A percentile compares a stretch with the other conserved stretches of the same genome.
Conservation (phyloP, 1,140 invertebrate genomes). For the Charaxes varanes region DNA sequence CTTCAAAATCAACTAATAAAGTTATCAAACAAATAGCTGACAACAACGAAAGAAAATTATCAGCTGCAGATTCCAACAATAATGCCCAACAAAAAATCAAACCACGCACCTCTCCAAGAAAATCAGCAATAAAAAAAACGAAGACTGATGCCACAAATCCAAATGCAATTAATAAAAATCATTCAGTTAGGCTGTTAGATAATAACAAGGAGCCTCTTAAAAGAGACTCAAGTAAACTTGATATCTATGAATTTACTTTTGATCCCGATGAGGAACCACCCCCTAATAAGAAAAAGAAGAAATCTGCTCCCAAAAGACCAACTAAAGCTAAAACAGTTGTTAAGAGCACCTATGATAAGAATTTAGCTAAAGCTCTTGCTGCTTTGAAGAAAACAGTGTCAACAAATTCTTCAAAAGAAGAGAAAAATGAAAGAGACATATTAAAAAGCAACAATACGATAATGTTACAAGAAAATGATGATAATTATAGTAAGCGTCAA, state of each 20-base stretch:
- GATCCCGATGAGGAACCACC: slow-evolving; percentile 59
- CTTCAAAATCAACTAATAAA: slow-evolving; percentile 11
- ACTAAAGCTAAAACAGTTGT: slow-evolving; percentile 36
- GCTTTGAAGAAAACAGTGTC: slow-evolving; percentile 41
- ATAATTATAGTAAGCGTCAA: neutral
- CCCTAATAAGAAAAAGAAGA: slow-evolving; percentile 55
- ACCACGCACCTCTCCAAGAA: slow-evolving; percentile 5
- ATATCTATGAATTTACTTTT: slow-evolving; percentile 64
- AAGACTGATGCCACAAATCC: neutral
- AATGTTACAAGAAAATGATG: slow-evolving; percentile 4
- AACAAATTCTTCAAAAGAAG: slow-evolving; percentile 6
- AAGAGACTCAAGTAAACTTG: slow-evolving; percentile 37
- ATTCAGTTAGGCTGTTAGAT: slow-evolving; percentile 40
- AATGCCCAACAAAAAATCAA: slow-evolving; percentile 30
- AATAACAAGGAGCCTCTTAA: slow-evolving; percentile 32
- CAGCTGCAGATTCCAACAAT: slow-evolving; percentile 36
- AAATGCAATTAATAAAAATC: slow-evolving; percentile 24
- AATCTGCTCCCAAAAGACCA: slow-evolving; percentile 30
- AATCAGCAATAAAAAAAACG: slow-evolving; percentile 6
- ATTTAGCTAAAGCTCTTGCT: slow-evolving; percentile 46
- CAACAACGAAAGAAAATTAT: slow-evolving; percentile 6
- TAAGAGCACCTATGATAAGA: slow-evolving; percentile 54
- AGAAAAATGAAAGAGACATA: slow-evolving; percentile 1
- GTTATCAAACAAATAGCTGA: neutral
- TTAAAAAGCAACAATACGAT: slow-evolving; percentile 6